A percentile compares a stretch with the other conserved stretches of the same genome.
These are phyloP conservation scores for Dipodomys stephensi DNA, from an alignment of 2,113 vertebrate species.

Conservation along the genomic window DNA sequence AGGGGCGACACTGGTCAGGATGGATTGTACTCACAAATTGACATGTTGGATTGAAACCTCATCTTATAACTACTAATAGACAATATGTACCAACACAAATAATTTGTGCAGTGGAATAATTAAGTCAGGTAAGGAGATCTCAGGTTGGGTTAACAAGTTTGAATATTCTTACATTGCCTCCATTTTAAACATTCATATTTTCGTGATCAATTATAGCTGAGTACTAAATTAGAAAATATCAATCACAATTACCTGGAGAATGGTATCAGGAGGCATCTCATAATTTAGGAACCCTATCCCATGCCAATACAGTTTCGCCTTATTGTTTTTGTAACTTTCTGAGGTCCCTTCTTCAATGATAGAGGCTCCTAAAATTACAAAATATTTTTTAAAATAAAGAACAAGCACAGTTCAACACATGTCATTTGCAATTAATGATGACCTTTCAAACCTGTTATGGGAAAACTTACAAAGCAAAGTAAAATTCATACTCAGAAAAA, in stretches of 20 bases:
- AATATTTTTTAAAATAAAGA: neutral
- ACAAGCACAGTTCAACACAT: neutral
- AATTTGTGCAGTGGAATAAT: neutral
- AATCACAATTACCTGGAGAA: conserved; percentile 78
- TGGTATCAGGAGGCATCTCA: conserved; percentile 78
- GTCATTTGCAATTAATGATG: neutral
- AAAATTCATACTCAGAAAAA: neutral
- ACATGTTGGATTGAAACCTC: too few species aligned
- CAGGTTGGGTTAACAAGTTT: neutral
- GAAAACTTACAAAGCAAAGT: neutral
- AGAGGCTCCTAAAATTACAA: conserved; percentile 74
- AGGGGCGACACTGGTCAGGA: too few species aligned
- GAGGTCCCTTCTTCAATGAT: conserved; percentile 77
- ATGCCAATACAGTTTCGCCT: conserved; percentile 77
- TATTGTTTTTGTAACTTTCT: conserved; percentile 76
- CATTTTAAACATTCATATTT: neutral
- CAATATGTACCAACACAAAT: too few species aligned
- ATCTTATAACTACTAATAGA: too few species aligned
- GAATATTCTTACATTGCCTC: neutral
- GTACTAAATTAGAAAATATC: neutral
- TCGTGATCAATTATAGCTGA: neutral
- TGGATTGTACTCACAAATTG: too few species aligned
- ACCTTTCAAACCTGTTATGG: neutral
- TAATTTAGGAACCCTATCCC: conserved; percentile 75
- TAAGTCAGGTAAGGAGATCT: neutral